Base-by-base conservation (phyloP, 2,888 invertebrate genomes). In the Glaucopsyche alexis region DNA sequence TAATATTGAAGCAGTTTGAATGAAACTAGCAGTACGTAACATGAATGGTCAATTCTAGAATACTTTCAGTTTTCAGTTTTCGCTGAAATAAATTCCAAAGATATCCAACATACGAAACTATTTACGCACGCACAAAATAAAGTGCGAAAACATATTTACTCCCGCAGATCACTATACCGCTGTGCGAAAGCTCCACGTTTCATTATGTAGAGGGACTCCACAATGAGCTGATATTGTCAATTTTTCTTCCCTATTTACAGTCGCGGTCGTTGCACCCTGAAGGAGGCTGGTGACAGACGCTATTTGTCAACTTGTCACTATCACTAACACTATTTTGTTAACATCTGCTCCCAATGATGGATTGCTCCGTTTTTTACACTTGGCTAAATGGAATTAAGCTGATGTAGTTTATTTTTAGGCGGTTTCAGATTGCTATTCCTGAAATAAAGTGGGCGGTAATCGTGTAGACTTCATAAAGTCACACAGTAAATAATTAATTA, bases 291-390 rank as follows among this genome's bases (percentile, higher is more conserved):
- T 60, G 60, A 29, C 29, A 29, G 60, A 29, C 29, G 14, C 60
- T 60, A 60, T 60, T 60, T 60, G 60, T 60, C 60, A 47, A 60
- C 29, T 13, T 13, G 55, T 55, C 55, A 13, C 60, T 19, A 60
- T 29, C 29, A 60, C 55, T 16, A 55, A 5, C 60, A 38, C 60
- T 60, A 60, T 38, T 60, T 38, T 7, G 60, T 14, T 60, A 60
- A 13, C 60, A 60, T 60, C 60, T 60, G 60, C 0, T 60, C 60
- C 29, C 60, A 60, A 60, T 60, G 60, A 60, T 60, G 60, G 14
- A 60, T 60, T 38, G 29, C 60, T 38, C 60, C 29, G 16, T 55
- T 50, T 55, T 55, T 55, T 42, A 42, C 6, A 42, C 7, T 60
- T 60, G 29, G 29, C 60, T 13, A 60, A 60, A 60, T 60, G 60